phyloP scores from a whole-genome alignment of 2,888 invertebrate species.

The Acanthacorydalis orientalis region DNA sequence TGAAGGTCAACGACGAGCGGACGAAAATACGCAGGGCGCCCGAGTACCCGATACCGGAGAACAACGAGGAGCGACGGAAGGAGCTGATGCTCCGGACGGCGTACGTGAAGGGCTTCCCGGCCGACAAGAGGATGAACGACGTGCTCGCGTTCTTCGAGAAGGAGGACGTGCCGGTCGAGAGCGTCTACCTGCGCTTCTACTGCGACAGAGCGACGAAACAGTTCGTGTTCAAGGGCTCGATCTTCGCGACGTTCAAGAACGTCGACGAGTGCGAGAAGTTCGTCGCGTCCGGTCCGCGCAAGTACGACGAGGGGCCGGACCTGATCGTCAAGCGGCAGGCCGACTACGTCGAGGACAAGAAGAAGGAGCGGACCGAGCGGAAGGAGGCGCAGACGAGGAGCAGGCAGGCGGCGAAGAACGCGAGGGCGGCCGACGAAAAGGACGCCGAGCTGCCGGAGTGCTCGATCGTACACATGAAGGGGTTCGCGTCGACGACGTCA shows the following conservation, averaged over 20 bases:
- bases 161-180: constrained; percentile 37
- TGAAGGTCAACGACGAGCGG: constrained; percentile 46
- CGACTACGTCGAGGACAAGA: constrained; percentile 48
- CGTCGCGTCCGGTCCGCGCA: constrained; percentile 33
- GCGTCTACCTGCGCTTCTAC: constrained; percentile 43
- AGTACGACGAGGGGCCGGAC: constrained; percentile 44
- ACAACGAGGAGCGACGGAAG: constrained; percentile 66
- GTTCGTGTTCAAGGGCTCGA: constrained; percentile 74
- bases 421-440: constrained; percentile 29
- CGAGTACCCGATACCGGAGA: constrained; percentile 63
- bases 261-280: constrained; percentile 69
- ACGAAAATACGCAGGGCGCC: constrained; percentile 54
- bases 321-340: constrained; percentile 54
- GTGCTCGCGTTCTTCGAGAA: constrained; percentile 61
- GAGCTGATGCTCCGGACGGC: constrained; percentile 59
- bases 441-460: constrained; percentile 49
- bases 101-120: constrained; percentile 78
- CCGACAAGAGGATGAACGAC: constrained; percentile 44
- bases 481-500: constrained; percentile 37
- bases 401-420: constrained; percentile 34
- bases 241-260: constrained; percentile 73
- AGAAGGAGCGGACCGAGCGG: constrained; percentile 42
- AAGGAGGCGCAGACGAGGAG: constrained; percentile 18
- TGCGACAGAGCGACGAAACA: constrained; percentile 44
- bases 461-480: constrained; percentile 52